These are phyloP conservation scores for Syncerus caffer DNA, from an alignment of 2,797 vertebrate species.

Conservation along the genomic window DNA sequence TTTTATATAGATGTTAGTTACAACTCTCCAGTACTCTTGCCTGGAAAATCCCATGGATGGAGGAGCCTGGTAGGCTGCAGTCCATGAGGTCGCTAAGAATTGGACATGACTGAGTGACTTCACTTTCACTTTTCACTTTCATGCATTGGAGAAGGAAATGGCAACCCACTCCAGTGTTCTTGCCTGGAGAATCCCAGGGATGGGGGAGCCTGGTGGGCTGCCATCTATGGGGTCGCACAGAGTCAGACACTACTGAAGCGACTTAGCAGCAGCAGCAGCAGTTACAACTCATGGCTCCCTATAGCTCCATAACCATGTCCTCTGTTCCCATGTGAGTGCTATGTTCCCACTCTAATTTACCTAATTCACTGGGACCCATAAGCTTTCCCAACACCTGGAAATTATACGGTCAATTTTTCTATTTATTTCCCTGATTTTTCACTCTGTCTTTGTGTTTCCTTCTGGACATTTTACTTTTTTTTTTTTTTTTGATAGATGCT, in stretches of 20 bases:
- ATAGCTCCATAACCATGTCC: no score
- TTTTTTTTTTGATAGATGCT: neutral
- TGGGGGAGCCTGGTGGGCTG: no score
- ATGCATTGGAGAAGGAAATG: no score
- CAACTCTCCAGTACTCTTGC: no score
- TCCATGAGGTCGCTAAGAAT: no score
- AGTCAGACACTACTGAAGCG: fast-evolving
- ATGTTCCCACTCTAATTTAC: neutral
- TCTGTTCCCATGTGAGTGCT: neutral
- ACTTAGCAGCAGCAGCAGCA: no score
- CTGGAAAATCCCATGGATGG: no score
- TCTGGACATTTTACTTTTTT: neutral
- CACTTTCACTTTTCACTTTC: no score
- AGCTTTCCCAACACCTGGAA: neutral
- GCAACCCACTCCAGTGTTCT: no score
- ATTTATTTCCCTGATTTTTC: neutral
- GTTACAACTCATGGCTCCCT: neutral
- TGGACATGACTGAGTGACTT: fast-evolving
- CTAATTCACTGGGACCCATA: neutral
- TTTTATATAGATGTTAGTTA: neutral
- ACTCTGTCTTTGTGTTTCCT: neutral
- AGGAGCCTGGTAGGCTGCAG: no score
- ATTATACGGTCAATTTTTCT: neutral
- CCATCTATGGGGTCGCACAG: no score
- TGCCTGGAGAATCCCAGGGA: no score